Conservation (phyloP, 2,888 invertebrate genomes). For the Shargacucullia verbasci region DNA sequence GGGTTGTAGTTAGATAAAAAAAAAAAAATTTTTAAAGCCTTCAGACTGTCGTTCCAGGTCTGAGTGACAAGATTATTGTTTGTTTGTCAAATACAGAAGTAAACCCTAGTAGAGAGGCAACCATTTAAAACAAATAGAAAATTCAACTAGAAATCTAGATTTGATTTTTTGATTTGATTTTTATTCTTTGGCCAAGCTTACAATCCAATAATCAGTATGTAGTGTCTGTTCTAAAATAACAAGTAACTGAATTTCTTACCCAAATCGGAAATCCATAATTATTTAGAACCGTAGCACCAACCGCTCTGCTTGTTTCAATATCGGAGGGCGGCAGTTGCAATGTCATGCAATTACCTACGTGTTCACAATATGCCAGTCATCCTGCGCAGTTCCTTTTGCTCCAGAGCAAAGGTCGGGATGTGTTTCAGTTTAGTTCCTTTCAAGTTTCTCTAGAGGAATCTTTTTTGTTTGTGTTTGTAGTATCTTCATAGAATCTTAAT, state of each 20-base stretch:
- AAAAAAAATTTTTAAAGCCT: too few species aligned
- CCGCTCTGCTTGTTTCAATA: slow-evolving; percentile 34
- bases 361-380: slow-evolving; percentile 45
- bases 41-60: too few species aligned
- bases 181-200: too few species aligned
- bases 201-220: too few species aligned
- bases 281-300: slow-evolving; percentile 23
- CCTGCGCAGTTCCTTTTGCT: slow-evolving; percentile 41
- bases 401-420: slow-evolving; percentile 34
- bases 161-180: too few species aligned
- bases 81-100: too few species aligned
- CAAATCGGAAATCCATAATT: slow-evolving; percentile 26
- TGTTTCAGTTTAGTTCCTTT: slow-evolving; percentile 20
- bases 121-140: too few species aligned
- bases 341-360: slow-evolving; percentile 59
- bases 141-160: too few species aligned
- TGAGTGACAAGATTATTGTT: too few species aligned
- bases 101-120: too few species aligned
- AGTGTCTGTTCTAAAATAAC: too few species aligned
- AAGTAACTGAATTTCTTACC: background rate
- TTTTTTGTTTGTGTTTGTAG: background rate
- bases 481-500: background rate
- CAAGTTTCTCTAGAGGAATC: slow-evolving; percentile 3
- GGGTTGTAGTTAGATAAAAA: too few species aligned
- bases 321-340: slow-evolving; percentile 44